Evolutionary conservation across 1,140 invertebrate species (phyloP).

Genomic region (Nasonia longicornis): DNA sequence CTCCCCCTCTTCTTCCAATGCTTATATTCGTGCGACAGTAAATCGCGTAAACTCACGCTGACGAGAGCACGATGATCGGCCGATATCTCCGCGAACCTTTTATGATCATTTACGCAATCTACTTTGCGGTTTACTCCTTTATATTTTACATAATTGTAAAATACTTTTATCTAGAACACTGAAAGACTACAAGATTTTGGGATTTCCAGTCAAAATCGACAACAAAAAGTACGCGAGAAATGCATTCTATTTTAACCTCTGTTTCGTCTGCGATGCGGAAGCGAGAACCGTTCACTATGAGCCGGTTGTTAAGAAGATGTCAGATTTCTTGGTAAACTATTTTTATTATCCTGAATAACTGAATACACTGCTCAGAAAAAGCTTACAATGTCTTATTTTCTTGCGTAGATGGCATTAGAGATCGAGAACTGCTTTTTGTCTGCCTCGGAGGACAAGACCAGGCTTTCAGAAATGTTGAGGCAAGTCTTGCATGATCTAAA

Average conservation of each 20-base stretch:
- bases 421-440: constrained; percentile 85
- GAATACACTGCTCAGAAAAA: neutral
- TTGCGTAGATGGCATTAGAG: constrained; percentile 80
- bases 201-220: constrained; percentile 92
- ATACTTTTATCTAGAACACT: constrained; percentile 74
- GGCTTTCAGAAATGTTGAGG: constrained; percentile 80
- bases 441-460: constrained; percentile 72
- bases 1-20: neutral
- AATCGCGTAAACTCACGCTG: neutral
- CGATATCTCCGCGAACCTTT: constrained; percentile 32
- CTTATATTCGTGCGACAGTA: neutral
- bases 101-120: constrained; percentile 19
- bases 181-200: constrained; percentile 89
- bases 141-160: constrained; percentile 29
- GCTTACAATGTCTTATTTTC: constrained; percentile 22
- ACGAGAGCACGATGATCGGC: constrained; percentile 12
- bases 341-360: constrained; percentile 45
- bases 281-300: constrained; percentile 93
- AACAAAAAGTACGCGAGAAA: constrained; percentile 93
- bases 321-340: constrained; percentile 84
- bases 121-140: constrained; percentile 39
- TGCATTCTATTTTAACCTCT: constrained; percentile 94
- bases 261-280: constrained; percentile 92
- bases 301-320: constrained; percentile 91
- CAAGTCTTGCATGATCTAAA: constrained; percentile 86